Percentiles rank a stretch among this genome's conserved stretches.
Conservation (phyloP, 2,797 vertebrate genomes). For the Hippopotamyrus pictus region DNA sequence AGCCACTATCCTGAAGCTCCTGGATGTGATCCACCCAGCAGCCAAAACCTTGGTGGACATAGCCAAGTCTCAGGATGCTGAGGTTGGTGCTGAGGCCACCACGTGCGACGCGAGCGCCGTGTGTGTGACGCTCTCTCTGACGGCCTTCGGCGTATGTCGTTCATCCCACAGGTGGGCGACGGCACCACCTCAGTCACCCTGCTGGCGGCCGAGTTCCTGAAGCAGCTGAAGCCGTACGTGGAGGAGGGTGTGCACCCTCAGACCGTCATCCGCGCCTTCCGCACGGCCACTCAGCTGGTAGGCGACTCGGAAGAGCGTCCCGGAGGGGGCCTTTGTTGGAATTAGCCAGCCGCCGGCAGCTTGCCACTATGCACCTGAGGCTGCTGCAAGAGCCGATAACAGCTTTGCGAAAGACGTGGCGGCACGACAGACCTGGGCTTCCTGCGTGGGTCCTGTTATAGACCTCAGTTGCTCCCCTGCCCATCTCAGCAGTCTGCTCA, state of each 20-base stretch:
- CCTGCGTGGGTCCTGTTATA: neutral
- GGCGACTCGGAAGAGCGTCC: slow-evolving; percentile 15
- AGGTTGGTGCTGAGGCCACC: slow-evolving; percentile 58
- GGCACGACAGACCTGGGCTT: neutral
- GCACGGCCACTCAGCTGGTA: slow-evolving; percentile 78
- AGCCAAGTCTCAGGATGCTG: slow-evolving; percentile 92
- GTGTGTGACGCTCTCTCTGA: too few relatives aligned
- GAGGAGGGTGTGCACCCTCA: slow-evolving; percentile 95
- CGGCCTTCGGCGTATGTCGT: too few relatives aligned
- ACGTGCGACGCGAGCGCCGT: neutral
- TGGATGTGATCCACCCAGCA: slow-evolving; percentile 92
- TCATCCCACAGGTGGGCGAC: slow-evolving; percentile 75
- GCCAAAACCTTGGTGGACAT: slow-evolving; percentile 96
- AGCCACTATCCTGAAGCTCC: slow-evolving; percentile 92
- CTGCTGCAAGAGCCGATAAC: neutral
- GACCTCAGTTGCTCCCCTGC: neutral
- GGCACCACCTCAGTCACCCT: slow-evolving; percentile 95
- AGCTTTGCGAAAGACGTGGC: neutral
- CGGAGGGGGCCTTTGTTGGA: neutral
- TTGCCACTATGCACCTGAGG: neutral
- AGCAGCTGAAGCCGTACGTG: slow-evolving; percentile 87
- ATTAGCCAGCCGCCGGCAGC: neutral
- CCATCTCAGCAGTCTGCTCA: neutral
- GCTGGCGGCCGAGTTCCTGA: slow-evolving; percentile 89
- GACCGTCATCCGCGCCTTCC: slow-evolving; percentile 95